Conservation (phyloP, 2,797 vertebrate genomes). For the Chrysocyon brachyurus region DNA sequence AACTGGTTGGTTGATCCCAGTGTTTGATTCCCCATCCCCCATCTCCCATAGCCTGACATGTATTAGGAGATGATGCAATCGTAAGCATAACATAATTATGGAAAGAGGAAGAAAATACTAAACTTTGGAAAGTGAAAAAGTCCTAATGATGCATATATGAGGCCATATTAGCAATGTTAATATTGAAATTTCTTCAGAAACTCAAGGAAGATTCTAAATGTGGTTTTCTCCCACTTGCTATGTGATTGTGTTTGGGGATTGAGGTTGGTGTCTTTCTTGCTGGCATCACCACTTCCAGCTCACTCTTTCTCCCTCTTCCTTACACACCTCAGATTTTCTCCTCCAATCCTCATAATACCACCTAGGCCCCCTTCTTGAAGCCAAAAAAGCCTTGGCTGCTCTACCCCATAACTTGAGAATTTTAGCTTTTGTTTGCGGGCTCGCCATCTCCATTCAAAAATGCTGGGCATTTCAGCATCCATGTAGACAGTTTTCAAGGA, state of each 20-base stretch:
- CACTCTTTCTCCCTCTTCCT: no score
- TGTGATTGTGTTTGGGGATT: no score
- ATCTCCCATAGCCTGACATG: neutral
- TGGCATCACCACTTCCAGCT: neutral
- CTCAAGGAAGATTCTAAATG: neutral
- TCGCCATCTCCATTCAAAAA: neutral
- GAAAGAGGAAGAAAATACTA: neutral
- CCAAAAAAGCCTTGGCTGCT: neutral
- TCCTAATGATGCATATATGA: neutral
- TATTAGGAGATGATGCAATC: no score
- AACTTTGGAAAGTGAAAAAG: neutral
- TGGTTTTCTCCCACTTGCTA: neutral
- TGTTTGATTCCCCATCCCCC: neutral
- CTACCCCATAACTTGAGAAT: neutral
- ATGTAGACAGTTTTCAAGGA: neutral
- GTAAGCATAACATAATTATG: neutral
- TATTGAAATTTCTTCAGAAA: neutral
- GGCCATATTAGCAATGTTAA: neutral
- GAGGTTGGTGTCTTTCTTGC: no score
- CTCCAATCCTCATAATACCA: neutral
- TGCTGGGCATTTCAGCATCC: neutral
- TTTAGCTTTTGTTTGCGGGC: neutral
- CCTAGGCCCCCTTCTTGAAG: neutral
- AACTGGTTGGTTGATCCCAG: neutral
- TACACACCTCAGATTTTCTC: neutral